A percentile compares a stretch with the other conserved stretches of the same genome.
Evolutionary conservation across 2,797 vertebrate genomes (phyloP).

Genomic region (Pterois miles): DNA sequence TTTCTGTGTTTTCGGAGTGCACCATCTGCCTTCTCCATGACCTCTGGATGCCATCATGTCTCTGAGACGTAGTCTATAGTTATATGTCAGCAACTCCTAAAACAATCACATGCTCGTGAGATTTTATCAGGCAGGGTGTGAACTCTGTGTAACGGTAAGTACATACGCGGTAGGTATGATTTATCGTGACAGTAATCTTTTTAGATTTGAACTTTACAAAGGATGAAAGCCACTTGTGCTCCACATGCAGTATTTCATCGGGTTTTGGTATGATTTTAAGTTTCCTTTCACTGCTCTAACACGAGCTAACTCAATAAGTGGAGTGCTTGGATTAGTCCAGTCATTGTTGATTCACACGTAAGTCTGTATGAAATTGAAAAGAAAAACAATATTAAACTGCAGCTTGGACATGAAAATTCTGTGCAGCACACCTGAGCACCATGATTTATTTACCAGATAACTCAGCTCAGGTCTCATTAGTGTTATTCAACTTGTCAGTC

Average conservation of each 20-base stretch:
- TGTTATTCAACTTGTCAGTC: conserved; percentile 43
- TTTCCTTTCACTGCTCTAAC: neutral
- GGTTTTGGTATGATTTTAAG: neutral
- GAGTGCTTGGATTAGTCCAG: conserved; percentile 4
- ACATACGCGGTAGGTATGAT: neutral
- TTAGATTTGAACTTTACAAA: neutral
- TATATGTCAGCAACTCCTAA: neutral
- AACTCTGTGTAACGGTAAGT: neutral
- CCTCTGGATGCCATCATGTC: conserved; percentile 3
- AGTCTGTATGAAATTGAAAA: conserved; percentile 12
- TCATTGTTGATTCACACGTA: conserved; percentile 9
- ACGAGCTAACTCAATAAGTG: conserved; percentile 20
- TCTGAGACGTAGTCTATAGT: neutral
- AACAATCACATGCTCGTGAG: conserved; percentile 5
- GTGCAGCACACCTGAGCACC: conserved; percentile 20
- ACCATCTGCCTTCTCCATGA: conserved; percentile 17
- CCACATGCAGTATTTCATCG: neutral
- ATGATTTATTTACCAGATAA: conserved; percentile 43
- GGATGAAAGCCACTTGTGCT: neutral
- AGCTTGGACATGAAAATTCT: conserved; percentile 20
- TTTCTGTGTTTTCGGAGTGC: neutral
- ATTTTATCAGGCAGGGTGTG: conserved; percentile 8
- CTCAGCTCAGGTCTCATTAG: conserved; percentile 32
- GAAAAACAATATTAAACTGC: neutral
- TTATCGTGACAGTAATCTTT: neutral